Percentiles rank a stretch among this genome's conserved stretches.
Evolutionary conservation across 2,113 vertebrate species (phyloP).

Genomic region (Monopterus albus): DNA sequence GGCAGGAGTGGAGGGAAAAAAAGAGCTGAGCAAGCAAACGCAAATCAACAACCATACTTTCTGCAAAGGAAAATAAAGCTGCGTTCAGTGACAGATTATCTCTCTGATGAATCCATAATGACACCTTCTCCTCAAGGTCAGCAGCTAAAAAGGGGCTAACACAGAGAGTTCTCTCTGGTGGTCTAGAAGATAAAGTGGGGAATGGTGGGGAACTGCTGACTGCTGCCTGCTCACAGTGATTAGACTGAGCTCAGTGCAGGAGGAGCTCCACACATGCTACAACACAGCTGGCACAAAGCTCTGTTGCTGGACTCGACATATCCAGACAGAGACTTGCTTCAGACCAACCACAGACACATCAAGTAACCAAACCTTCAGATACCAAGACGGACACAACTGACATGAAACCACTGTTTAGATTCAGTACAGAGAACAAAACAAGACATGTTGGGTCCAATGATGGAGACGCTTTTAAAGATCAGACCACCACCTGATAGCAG

Average conservation of each 20-base stretch:
- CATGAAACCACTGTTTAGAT: neutral
- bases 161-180: constrained; percentile 17
- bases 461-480: constrained; percentile 1
- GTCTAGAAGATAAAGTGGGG: neutral
- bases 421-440: neutral
- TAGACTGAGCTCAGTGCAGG: neutral
- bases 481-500: neutral
- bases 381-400: neutral
- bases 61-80: constrained; percentile 40
- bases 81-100: constrained; percentile 39
- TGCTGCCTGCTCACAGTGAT: constrained; percentile 60
- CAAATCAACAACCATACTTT: constrained; percentile 54
- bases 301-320: neutral
- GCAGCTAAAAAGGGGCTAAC: constrained; percentile 55
- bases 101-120: constrained; percentile 32
- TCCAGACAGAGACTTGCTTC: neutral
- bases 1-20: neutral
- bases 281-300: constrained; percentile 14
- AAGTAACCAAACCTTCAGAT: neutral
- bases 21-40: constrained; percentile 19
- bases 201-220: neutral
- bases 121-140: constrained; percentile 35
- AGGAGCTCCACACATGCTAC: constrained; percentile 15
- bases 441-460: neutral
- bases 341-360: neutral